Evolutionary conservation across 2,888 invertebrate genomes (phyloP), one percentile per base, ranked within the genome.

Genomic region (Pollenia angustigena): DNA sequence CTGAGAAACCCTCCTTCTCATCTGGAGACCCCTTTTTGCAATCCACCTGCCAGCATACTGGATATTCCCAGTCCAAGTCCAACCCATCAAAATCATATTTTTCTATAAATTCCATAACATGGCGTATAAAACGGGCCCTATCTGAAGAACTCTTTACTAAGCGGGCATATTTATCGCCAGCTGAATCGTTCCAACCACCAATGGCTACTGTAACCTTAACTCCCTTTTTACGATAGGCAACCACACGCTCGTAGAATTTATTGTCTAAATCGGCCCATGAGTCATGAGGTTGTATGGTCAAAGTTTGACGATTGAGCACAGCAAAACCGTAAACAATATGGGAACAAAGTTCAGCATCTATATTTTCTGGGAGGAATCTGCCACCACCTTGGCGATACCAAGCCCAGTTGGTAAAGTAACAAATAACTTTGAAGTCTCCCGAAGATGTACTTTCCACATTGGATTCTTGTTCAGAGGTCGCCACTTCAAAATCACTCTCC

Each of bases 101-200:
- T 85, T 96, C 95, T 80, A 98, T 95, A 91, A 98, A 98, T 89
- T 96, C 95, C 0, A 97, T 88, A 0, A 96, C 96, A 89, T 97
- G 96, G 0, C 95, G 94, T 16, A 97, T 95, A 90, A 98, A 98
- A 88, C 95, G 95, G 44, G 95, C 94, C 80, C 98, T 94, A 0
- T 97, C 95, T 0, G 95, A 93, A 0, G 96, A 94, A 90, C 95
- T 96, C 92, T 97, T 96, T 0, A 97, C 97, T 48, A 98, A 94
- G 60, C 96, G 95, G 1, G 97, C 97, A 93, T 98, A 98, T 91
- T 98, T 98, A 92, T 97, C 97, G 4, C 97, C 97, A 0, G 96
- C 97, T 0, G 98, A 98, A 93, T 98, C 98, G 91, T 98, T 98
- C 98, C 98, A 98, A 0, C 98, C 99, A 8, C 99, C 99, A 83